Conservation (phyloP, 2,797 vertebrate genomes). For the Sorex maritimensis region DNA sequence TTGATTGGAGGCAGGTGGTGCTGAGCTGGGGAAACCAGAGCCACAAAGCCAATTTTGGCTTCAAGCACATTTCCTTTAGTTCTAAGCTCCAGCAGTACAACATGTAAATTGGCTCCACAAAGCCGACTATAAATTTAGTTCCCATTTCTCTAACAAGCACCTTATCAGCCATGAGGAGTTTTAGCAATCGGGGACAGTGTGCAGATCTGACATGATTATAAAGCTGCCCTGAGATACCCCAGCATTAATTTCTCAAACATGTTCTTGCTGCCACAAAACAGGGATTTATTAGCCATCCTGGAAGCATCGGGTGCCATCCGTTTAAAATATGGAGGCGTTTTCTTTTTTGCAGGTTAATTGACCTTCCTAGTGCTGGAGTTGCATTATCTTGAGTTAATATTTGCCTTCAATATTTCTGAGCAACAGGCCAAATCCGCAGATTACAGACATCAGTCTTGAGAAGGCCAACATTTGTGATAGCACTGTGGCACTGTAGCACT, state of each 20-base stretch:
- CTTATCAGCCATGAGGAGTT: conserved; percentile 78
- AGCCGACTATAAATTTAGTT: conserved; percentile 85
- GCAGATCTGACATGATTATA: background rate
- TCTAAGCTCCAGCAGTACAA: conserved; percentile 86
- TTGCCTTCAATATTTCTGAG: conserved; percentile 69
- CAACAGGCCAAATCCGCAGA: background rate
- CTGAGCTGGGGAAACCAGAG: conserved; percentile 86
- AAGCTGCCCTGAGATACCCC: conserved; percentile 24
- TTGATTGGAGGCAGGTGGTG: conserved; percentile 92
- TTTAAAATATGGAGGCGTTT: conserved; percentile 8
- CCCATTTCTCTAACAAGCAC: conserved; percentile 84
- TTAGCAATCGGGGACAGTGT: conserved; percentile 8
- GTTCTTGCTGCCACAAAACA: background rate
- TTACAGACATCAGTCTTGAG: background rate
- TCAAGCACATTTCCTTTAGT: conserved; percentile 86
- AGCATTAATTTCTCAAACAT: fast-evolving
- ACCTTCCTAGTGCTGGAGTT: background rate
- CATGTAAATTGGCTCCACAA: conserved; percentile 85
- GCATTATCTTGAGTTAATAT: conserved; percentile 70
- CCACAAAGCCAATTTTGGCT: conserved; percentile 89
- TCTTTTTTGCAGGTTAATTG: conserved; percentile 53
- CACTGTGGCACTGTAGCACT: no score
- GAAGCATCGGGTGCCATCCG: fast-evolving
- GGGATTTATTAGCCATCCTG: background rate
- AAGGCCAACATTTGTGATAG: background rate